phyloP scores from a whole-genome alignment of 2,888 invertebrate genomes.

The Nephrotoma flavescens region DNA sequence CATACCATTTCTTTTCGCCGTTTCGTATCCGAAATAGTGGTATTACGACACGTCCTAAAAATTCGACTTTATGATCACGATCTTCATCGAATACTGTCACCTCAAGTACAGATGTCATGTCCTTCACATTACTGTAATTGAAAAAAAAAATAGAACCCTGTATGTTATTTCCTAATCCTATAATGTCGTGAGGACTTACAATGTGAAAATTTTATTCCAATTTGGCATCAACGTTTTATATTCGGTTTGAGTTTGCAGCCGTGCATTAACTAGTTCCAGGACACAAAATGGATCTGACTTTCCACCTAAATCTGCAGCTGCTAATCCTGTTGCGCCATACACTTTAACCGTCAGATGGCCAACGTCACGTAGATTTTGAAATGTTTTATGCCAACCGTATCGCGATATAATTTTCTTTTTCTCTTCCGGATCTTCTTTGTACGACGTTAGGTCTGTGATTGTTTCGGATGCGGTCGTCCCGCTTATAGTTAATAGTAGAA shows the following conservation, averaged over 20 bases:
- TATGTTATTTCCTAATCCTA: neutral
- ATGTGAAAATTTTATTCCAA: constrained; percentile 98
- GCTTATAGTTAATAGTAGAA: constrained; percentile 82
- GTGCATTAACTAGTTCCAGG: constrained; percentile 82
- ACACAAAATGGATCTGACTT: constrained; percentile 99
- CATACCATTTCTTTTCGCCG: constrained; percentile 90
- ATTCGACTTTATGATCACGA: constrained; percentile 94
- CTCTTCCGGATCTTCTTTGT: constrained; percentile 66
- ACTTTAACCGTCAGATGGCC: constrained; percentile 93
- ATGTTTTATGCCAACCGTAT: constrained; percentile 43
- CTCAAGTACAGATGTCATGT: constrained; percentile 87
- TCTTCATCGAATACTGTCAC: constrained; percentile 97
- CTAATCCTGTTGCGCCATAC: constrained; percentile 68
- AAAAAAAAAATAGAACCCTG: constrained; percentile 6
- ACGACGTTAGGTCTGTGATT: constrained; percentile 76
- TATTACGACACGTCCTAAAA: constrained; percentile 82
- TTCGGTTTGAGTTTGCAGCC: constrained; percentile 95
- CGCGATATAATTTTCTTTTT: constrained; percentile 40
- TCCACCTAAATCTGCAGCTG: constrained; percentile 90
- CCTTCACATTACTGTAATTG: constrained; percentile 67
- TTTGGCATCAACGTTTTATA: constrained; percentile 93
- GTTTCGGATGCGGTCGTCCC: constrained; percentile 89
- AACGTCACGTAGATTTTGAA: constrained; percentile 68
- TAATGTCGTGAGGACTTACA: constrained; percentile 45
- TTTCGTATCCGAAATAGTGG: constrained; percentile 75